Evolutionary conservation across 2,888 invertebrate species (phyloP), one percentile per base, ranked within the genome.

Genomic region (Heteromyza rotundicornis): DNA sequence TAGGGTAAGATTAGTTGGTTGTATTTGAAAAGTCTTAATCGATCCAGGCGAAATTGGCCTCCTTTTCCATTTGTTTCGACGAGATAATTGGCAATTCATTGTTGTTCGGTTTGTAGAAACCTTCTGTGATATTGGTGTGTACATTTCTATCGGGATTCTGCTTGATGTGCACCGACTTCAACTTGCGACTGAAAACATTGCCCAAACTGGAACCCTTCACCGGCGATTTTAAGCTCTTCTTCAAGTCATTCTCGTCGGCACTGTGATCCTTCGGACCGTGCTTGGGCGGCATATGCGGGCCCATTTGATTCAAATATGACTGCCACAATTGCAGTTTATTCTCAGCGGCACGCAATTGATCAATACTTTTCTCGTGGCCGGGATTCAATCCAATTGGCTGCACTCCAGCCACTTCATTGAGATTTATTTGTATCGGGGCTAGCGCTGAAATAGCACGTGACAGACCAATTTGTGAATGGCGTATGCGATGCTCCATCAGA

Each of bases 401-500:
- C 1, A 83, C 65, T 1, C 79, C 79, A 0, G 75, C 62, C 1
- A 83, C 67, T 53, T 80, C 81, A 51, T 74, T 73, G 0, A 83
- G 69, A 69, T 84, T 77, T 1, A 92, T 84, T 57, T 88, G 85
- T 67, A 87, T 86, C 0, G 90, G 88, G 0, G 89, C 86, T 47
- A 92, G 82, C 0, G 91, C 91, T 0, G 92, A 92, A 54, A 92
- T 86, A 0, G 92, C 91, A 52, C 91, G 85, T 0, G 91, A 90
- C 0, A 92, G 85, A 0, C 91, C 92, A 57, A 89, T 81, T 73
- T 83, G 82, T 2, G 79, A 73, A 76, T 94, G 93, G 52, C 90
- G 86, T 50, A 95, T 90, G 68, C 88, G 87, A 79, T 96, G 96
- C 77, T 96, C 96, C 2, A 92, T 90, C 32, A 95, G 85, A 84